Evolutionary conservation across 2,797 vertebrate genomes (phyloP).

Genomic region (Pangasius krempfi): DNA sequence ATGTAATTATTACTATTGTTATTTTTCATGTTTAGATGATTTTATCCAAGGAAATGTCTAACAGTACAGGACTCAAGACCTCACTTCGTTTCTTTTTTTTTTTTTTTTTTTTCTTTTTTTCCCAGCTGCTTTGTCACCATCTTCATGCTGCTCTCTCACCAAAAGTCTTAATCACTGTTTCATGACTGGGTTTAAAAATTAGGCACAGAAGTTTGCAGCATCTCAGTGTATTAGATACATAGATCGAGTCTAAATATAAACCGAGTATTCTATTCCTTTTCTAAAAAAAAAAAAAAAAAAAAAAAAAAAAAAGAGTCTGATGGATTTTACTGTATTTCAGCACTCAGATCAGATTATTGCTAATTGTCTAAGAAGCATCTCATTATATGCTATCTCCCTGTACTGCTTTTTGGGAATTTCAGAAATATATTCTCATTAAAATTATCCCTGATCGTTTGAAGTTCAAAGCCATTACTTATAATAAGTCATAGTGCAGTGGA

Average conservation of each 20-base stretch:
- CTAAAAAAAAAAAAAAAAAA: too few relatives aligned
- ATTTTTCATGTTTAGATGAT: background rate
- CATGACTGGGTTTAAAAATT: background rate
- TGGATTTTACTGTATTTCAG: background rate
- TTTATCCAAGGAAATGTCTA: background rate
- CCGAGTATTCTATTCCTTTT: background rate
- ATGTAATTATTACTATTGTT: background rate
- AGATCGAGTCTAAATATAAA: background rate
- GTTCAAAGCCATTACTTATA: conserved; percentile 2
- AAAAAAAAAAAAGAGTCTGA: background rate
- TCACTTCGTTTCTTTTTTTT: background rate
- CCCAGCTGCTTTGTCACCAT: background rate
- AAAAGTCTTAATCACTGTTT: background rate
- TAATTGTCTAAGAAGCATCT: background rate
- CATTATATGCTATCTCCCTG: background rate
- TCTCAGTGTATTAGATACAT: background rate
- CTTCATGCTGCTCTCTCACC: too few relatives aligned
- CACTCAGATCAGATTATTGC: background rate
- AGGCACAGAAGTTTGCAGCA: background rate
- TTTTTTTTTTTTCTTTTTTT: too few relatives aligned
- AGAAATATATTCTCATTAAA: conserved; percentile 2
- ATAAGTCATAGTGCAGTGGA: background rate
- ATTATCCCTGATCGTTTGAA: background rate
- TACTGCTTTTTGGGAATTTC: background rate
- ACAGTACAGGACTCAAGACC: background rate